Evolutionary conservation across 2,113 vertebrate genomes (phyloP).

Genomic region (Athene noctua): DNA sequence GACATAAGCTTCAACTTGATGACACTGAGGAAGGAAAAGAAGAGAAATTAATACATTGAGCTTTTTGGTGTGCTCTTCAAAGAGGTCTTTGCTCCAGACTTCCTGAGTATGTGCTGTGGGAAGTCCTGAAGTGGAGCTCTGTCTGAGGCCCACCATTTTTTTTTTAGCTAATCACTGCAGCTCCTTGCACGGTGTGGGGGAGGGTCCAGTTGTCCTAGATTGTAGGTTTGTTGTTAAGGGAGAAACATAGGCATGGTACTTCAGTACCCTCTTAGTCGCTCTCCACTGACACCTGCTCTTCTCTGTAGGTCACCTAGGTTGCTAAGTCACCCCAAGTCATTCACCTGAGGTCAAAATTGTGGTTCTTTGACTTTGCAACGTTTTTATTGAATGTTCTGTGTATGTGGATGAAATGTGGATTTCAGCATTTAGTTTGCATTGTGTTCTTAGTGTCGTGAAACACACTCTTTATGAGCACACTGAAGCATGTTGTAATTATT

Average conservation of each 20-base stretch:
- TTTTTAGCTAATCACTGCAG: background rate
- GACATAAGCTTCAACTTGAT: background rate
- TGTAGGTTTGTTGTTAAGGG: background rate
- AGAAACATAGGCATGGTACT: background rate
- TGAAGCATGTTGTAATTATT: background rate
- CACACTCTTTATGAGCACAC: background rate
- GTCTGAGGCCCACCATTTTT: background rate
- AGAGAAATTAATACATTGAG: background rate
- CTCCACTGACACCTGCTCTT: background rate
- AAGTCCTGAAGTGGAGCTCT: background rate
- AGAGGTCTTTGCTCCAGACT: background rate
- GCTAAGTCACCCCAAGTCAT: background rate
- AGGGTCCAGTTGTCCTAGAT: background rate
- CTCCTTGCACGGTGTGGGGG: fast-evolving
- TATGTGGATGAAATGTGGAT: background rate
- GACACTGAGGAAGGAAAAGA: background rate
- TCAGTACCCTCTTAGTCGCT: background rate
- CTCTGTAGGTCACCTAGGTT: background rate
- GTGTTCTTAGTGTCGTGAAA: background rate
- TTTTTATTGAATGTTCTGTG: background rate
- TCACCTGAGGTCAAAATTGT: background rate
- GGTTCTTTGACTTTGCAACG: background rate
- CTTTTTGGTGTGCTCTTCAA: background rate
- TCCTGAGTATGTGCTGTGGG: background rate
- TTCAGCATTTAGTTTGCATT: background rate